Percentiles rank a stretch among this genome's conserved stretches.
phyloP scores from a whole-genome alignment of 2,113 vertebrate species.

The Scopus umbretta region DNA sequence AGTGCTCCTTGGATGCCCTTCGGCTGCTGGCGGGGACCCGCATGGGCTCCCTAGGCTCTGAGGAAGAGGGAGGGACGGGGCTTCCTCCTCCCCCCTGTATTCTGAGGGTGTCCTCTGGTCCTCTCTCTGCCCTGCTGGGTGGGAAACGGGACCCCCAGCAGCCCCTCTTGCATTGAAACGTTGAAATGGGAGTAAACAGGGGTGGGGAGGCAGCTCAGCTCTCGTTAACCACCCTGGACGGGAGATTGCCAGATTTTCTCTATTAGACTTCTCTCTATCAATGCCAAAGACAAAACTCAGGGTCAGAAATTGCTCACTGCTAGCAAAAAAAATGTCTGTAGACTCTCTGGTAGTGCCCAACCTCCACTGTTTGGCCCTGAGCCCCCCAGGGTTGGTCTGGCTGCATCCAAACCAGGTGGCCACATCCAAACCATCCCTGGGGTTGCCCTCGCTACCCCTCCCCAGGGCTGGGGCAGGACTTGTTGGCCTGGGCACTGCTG shows the following conservation, averaged over 20 bases:
- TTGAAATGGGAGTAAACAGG: background rate
- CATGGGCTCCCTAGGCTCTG: background rate
- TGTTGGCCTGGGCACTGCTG: background rate
- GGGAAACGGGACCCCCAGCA: background rate
- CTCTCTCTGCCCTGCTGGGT: background rate
- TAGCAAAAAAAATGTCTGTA: background rate
- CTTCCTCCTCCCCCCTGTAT: background rate
- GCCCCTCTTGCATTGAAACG: background rate
- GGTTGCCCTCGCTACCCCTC: background rate
- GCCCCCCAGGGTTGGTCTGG: background rate
- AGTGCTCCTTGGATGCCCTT: background rate
- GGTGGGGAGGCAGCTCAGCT: background rate
- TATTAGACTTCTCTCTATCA: background rate
- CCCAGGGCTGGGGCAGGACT: background rate
- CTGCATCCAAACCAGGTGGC: background rate
- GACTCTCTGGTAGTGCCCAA: background rate
- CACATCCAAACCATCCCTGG: background rate
- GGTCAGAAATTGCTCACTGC: background rate
- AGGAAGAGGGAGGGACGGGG: background rate
- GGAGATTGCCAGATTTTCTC: background rate
- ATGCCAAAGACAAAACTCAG: background rate
- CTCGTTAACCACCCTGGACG: accelerated
- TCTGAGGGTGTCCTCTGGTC: background rate
- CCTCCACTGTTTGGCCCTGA: background rate
- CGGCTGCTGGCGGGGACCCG: accelerated